A percentile compares a stretch with the other conserved stretches of the same genome.
Evolutionary conservation across 2,113 vertebrate species (phyloP).

Genomic region (Sphaerodactylus townsendi): DNA sequence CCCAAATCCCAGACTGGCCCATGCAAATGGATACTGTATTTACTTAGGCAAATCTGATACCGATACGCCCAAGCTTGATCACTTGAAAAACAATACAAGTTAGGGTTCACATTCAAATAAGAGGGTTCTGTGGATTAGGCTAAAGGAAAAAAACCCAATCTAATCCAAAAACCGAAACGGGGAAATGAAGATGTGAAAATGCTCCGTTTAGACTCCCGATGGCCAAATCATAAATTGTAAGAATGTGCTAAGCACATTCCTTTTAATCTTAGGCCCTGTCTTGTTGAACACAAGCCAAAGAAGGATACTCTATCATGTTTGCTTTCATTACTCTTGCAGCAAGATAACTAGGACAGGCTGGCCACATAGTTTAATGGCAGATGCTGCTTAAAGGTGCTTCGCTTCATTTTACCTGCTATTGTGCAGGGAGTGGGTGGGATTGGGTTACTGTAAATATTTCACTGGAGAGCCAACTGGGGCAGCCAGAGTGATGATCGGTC

Average conservation of each 20-base stretch:
- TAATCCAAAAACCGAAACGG: neutral
- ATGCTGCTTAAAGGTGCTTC: neutral
- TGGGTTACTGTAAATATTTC: slow-evolving; percentile 49
- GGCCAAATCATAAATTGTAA: neutral
- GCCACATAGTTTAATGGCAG: neutral
- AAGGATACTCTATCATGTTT: slow-evolving; percentile 9
- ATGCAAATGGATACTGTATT: neutral
- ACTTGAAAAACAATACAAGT: neutral
- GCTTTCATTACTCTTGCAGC: slow-evolving; percentile 25
- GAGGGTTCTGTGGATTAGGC: neutral
- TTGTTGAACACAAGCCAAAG: slow-evolving; percentile 12
- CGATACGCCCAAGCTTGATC: neutral
- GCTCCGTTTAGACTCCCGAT: slow-evolving; percentile 13
- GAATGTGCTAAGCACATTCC: neutral
- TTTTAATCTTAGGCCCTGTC: slow-evolving; percentile 3
- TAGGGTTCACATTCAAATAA: neutral
- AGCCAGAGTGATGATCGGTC: slow-evolving; percentile 33
- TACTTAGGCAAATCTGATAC: slow-evolving; percentile 14
- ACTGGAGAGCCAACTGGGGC: slow-evolving; percentile 14
- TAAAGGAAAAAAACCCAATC: neutral
- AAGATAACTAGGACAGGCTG: slow-evolving; percentile 14
- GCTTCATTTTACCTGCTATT: slow-evolving; percentile 41
- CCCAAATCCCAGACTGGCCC: neutral
- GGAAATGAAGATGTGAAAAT: neutral
- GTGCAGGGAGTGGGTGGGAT: slow-evolving; percentile 6